These are phyloP conservation scores for Himalopsyche kuldschensis DNA, from an alignment of 2,888 invertebrate genomes.

Conservation along the genomic window DNA sequence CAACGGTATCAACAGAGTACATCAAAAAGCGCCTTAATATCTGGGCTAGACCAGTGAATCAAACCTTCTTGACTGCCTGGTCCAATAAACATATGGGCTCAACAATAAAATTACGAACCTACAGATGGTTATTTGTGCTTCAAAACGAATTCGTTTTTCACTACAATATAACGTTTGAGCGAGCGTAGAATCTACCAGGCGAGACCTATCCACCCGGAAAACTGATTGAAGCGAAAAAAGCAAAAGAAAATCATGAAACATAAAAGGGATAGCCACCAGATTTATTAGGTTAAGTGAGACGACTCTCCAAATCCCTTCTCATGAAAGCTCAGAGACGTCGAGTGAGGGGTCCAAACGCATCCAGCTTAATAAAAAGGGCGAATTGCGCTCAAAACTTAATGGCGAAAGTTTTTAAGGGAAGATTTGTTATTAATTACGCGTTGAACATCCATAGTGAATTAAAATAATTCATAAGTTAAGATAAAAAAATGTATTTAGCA, in stretches of 20 bases:
- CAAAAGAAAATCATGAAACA: constrained; percentile 34
- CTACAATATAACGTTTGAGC: constrained; percentile 8
- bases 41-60: neutral
- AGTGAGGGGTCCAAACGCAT: neutral
- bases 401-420: neutral
- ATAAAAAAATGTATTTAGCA: neutral
- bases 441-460: neutral
- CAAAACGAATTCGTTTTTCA: constrained; percentile 1
- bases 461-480: neutral
- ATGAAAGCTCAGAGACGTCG: constrained; percentile 3
- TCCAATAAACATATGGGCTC: neutral
- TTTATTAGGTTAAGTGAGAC: constrained; percentile 38
- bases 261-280: constrained; percentile 37
- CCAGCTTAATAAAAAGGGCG: neutral
- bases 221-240: constrained; percentile 35
- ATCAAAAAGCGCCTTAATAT: neutral
- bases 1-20: neutral
- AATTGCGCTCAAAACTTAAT: neutral
- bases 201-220: constrained; percentile 25
- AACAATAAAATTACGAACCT: neutral
- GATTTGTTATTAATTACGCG: neutral
- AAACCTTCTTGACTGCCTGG: neutral
- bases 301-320: constrained; percentile 12
- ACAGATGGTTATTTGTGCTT: neutral
- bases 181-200: neutral